A percentile compares a stretch with the other conserved stretches of the same genome.
Evolutionary conservation across 2,797 vertebrate genomes (phyloP).

Genomic region (Tinamus major): DNA sequence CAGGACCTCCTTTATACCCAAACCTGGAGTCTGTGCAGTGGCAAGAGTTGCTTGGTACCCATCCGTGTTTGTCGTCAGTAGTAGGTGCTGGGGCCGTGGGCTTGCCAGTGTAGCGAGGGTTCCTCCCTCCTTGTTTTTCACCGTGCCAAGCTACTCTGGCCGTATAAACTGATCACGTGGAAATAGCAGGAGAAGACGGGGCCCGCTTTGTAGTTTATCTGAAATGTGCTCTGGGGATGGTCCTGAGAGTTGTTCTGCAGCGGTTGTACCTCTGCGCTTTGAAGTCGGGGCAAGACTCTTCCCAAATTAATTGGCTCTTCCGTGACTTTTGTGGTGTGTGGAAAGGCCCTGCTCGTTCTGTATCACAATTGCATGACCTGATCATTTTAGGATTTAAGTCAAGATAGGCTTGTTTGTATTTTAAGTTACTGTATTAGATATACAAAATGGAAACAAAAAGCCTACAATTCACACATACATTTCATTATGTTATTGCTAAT

Average conservation of each 20-base stretch:
- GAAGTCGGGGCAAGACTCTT: background rate
- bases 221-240: background rate
- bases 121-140: background rate
- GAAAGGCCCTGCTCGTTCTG: background rate
- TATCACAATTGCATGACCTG: fast-evolving
- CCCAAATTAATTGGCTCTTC: background rate
- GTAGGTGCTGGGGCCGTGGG: background rate
- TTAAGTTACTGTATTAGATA: background rate
- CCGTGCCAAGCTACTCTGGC: background rate
- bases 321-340: background rate
- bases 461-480: background rate
- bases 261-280: background rate
- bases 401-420: background rate
- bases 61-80: no score
- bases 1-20: background rate
- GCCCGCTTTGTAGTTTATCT: background rate
- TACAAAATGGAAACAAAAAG: background rate
- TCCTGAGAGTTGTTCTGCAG: background rate
- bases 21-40: background rate
- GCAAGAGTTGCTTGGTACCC: background rate
- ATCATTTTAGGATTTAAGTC: background rate
- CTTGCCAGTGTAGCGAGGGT: background rate
- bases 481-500: conserved; percentile 49
- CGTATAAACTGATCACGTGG: background rate
- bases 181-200: background rate